Evolutionary conservation across 2,888 invertebrate genomes (phyloP).

Genomic region (Sycophila texana): DNA sequence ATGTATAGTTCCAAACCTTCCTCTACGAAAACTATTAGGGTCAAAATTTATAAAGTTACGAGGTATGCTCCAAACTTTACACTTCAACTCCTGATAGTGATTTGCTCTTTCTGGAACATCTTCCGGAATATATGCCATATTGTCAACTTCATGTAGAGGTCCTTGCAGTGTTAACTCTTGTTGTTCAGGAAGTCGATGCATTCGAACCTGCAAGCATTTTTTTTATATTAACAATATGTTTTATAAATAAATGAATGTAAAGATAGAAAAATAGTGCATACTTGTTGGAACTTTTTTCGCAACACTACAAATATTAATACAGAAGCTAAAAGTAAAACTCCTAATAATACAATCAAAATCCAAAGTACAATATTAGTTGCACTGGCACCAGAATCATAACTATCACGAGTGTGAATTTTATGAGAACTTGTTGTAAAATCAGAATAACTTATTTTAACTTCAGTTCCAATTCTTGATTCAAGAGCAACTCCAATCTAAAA

Average conservation of each 20-base stretch:
- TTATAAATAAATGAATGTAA: background rate
- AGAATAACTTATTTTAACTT: slow-evolving; percentile 68
- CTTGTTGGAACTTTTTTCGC: slow-evolving; percentile 67
- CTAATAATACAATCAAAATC: slow-evolving; percentile 85
- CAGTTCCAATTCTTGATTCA: slow-evolving; percentile 77
- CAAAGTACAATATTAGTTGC: slow-evolving; percentile 75
- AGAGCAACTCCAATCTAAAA: slow-evolving; percentile 69
- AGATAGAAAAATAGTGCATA: slow-evolving; percentile 69
- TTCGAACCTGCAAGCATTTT: slow-evolving; percentile 63
- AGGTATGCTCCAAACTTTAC: slow-evolving; percentile 85
- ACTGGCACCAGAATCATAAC: slow-evolving; percentile 41
- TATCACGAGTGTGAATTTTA: slow-evolving; percentile 32
- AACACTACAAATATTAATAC: slow-evolving; percentile 81
- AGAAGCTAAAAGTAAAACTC: slow-evolving; percentile 81
- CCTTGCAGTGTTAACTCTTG: slow-evolving; percentile 87
- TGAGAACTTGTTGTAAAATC: slow-evolving; percentile 61
- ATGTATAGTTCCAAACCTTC: slow-evolving; percentile 87
- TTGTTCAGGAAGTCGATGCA: slow-evolving; percentile 78
- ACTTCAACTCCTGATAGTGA: slow-evolving; percentile 85
- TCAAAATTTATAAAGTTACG: slow-evolving; percentile 85
- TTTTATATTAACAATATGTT: background rate
- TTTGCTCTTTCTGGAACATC: slow-evolving; percentile 82
- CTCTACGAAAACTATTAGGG: slow-evolving; percentile 83
- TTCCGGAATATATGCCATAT: slow-evolving; percentile 86
- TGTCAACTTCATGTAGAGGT: slow-evolving; percentile 88